Conservation (phyloP, 2,888 invertebrate genomes). For the Hermaeophaga mercurialis region DNA sequence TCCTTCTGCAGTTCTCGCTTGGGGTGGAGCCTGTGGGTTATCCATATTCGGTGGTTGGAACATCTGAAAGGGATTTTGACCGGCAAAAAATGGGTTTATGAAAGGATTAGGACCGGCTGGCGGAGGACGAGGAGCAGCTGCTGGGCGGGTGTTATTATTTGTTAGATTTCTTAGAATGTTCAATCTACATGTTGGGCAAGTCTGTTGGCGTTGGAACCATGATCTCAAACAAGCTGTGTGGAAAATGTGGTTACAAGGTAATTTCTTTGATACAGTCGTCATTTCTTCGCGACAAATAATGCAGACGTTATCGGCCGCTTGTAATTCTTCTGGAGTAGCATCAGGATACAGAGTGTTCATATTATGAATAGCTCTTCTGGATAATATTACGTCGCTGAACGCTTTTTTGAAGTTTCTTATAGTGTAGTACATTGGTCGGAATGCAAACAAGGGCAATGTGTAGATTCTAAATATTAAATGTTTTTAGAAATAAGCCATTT, state of each 20-base stretch:
- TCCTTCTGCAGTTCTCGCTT: conserved; percentile 15
- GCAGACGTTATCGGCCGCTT: conserved; percentile 94
- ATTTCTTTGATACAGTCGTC: conserved; percentile 83
- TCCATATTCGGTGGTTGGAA: conserved; percentile 42
- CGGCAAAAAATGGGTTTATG: conserved; percentile 44
- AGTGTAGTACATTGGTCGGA: conserved; percentile 99
- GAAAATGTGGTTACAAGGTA: conserved; percentile 99
- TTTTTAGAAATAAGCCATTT: too few species aligned
- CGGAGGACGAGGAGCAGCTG: conserved; percentile 36
- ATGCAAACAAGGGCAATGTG: conserved; percentile 96
- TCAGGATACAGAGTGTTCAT: conserved; percentile 98
- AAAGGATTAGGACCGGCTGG: conserved; percentile 41
- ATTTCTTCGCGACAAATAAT: conserved; percentile 92
- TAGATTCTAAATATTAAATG: conserved; percentile 66
- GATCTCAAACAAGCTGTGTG: conserved; percentile 96
- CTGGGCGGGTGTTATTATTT: conserved; percentile 30
- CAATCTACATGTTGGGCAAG: conserved; percentile 97
- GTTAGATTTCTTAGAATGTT: conserved; percentile 65
- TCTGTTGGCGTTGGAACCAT: conserved; percentile 99
- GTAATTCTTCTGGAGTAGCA: conserved; percentile 90
- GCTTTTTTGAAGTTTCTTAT: conserved; percentile 98
- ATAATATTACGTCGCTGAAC: conserved; percentile 94
- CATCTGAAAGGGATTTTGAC: conserved; percentile 49
- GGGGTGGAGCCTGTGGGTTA: conserved; percentile 44
- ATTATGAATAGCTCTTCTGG: conserved; percentile 93